Conservation (phyloP, 2,113 vertebrate species). For the Alectura lathami region DNA sequence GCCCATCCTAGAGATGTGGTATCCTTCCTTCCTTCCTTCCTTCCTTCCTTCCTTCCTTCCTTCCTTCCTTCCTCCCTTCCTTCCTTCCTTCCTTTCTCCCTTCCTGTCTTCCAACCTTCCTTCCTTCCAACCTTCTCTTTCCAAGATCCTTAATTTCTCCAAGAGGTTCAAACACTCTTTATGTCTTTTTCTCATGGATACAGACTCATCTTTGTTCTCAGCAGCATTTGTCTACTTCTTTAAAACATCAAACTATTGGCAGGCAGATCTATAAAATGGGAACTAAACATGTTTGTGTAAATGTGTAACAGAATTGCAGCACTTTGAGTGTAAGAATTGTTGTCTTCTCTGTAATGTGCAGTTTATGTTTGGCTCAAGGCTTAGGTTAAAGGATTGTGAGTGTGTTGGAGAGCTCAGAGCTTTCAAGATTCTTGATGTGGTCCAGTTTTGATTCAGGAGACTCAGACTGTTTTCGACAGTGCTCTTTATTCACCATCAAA, state of each 20-base stretch:
- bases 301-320: not conserved
- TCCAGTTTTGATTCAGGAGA: constrained; percentile 8
- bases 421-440: constrained; percentile 6
- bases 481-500: constrained; percentile 53
- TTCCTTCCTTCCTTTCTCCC: no score
- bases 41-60: no score
- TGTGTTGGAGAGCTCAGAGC: not conserved
- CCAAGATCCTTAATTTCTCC: constrained; percentile 29
- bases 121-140: not conserved
- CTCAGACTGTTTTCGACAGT: not conserved
- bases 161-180: constrained; percentile 46
- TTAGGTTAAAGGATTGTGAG: not conserved
- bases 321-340: not conserved
- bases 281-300: constrained; percentile 26
- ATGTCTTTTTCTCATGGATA: constrained; percentile 45
- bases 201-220: not conserved
- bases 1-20: no score
- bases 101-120: not conserved
- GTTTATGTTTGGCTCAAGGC: not conserved
- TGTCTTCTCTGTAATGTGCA: not conserved
- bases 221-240: constrained; percentile 42
- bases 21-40: no score
- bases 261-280: constrained; percentile 10
- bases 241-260: constrained; percentile 38
- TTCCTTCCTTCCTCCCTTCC: not conserved